A percentile compares a stretch with the other conserved stretches of the same genome.
Evolutionary conservation across 1,140 invertebrate genomes (phyloP).

Genomic region (Scaptomyza graminum): DNA sequence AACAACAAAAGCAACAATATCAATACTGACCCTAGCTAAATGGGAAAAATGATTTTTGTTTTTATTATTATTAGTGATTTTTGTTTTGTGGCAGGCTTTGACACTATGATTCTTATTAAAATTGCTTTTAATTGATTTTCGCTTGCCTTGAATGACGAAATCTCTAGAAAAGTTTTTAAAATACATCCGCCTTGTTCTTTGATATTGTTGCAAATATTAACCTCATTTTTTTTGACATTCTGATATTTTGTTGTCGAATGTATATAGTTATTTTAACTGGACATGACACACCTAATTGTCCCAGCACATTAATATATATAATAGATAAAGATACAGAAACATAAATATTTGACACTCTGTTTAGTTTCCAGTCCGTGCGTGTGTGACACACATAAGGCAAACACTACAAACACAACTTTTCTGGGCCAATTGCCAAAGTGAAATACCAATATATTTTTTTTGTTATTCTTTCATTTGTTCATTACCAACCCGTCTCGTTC

Average conservation of each 20-base stretch:
- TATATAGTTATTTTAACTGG: conserved; percentile 36
- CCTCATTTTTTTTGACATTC: conserved; percentile 3
- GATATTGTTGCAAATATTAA: neutral
- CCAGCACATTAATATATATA: conserved; percentile 9
- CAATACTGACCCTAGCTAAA: conserved; percentile 37
- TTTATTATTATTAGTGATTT: conserved; percentile 9
- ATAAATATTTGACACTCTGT: conserved; percentile 8
- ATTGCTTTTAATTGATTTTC: conserved; percentile 51
- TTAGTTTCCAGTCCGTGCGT: conserved; percentile 13
- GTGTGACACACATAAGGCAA: conserved; percentile 23
- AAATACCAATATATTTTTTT: conserved; percentile 32
- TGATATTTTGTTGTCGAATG: neutral
- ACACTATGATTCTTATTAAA: conserved; percentile 55
- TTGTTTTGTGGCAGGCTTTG: conserved; percentile 26
- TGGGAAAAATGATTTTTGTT: conserved; percentile 9
- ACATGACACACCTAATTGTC: conserved; percentile 59
- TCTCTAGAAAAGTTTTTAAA: neutral
- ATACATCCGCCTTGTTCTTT: conserved; percentile 22
- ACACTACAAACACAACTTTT: conserved; percentile 1
- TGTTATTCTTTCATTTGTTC: conserved; percentile 48
- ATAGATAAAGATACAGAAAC: neutral
- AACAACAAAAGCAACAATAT: conserved; percentile 24
- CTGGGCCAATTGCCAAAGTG: conserved; percentile 75
- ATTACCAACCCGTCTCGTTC: conserved; percentile 37
- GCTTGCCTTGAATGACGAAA: neutral